phyloP scores from a whole-genome alignment of 2,113 vertebrate genomes.

The Grammomys dolichurus region DNA sequence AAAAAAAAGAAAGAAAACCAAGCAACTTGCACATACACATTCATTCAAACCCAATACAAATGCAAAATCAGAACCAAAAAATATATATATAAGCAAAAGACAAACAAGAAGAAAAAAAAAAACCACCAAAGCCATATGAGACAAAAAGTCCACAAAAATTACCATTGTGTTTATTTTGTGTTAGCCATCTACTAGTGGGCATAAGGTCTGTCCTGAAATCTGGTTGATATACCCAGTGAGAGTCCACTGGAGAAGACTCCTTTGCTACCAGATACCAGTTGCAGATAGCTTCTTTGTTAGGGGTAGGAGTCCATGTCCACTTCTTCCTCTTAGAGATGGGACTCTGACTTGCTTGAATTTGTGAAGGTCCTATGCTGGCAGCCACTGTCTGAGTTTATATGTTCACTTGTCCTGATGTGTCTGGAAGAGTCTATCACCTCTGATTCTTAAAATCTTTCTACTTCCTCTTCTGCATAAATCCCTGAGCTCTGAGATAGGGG shows the following conservation, averaged over 20 bases:
- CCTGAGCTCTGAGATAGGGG: background rate
- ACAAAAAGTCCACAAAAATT: background rate
- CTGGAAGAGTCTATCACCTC: background rate
- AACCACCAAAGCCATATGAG: background rate
- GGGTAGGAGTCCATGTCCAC: background rate
- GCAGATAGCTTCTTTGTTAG: background rate
- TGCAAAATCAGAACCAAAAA: background rate
- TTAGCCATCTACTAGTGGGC: background rate
- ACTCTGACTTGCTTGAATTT: background rate
- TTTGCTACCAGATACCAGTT: background rate
- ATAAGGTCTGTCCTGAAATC: background rate
- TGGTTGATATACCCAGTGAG: background rate
- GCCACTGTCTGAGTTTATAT: background rate
- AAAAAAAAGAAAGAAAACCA: background rate
- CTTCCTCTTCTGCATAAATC: background rate
- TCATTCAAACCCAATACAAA: background rate
- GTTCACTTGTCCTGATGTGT: background rate
- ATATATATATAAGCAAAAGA: background rate
- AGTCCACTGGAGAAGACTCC: background rate
- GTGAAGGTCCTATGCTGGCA: background rate
- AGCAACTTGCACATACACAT: background rate
- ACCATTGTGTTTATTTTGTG: background rate
- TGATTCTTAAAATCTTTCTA: background rate
- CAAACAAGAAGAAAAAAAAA: background rate
- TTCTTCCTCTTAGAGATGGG: background rate